phyloP scores from a whole-genome alignment of 2,888 invertebrate genomes.

The Drosophila suboccidentalis region DNA sequence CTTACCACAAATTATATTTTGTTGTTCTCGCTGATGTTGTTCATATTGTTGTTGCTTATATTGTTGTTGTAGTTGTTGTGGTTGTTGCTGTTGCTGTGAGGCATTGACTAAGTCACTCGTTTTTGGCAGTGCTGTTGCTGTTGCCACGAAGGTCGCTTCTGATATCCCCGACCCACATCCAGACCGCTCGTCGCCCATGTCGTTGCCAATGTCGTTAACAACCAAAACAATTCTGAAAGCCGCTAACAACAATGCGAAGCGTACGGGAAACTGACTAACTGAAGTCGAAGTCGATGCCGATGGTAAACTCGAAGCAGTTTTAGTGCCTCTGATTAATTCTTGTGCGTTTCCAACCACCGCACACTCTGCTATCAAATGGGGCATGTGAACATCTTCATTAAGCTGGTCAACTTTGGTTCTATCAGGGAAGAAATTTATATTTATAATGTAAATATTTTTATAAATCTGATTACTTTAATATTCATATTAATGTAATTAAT shows the following conservation, averaged over 20 bases:
- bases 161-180: constrained; percentile 28
- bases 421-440: neutral
- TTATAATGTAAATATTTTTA: too few species aligned
- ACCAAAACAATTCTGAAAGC: constrained; percentile 52
- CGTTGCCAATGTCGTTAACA: constrained; percentile 62
- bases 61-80: constrained; percentile 5
- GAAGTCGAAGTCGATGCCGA: constrained; percentile 28
- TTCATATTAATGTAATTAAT: too few species aligned
- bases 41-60: constrained; percentile 26
- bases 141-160: constrained; percentile 16
- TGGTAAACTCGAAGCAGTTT: constrained; percentile 36
- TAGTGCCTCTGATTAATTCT: constrained; percentile 63
- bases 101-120: constrained; percentile 27
- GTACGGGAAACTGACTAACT: constrained; percentile 35
- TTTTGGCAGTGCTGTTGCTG: constrained; percentile 16
- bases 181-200: constrained; percentile 74
- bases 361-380: constrained; percentile 45
- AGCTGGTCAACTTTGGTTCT: constrained; percentile 2
- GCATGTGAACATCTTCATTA: constrained; percentile 1
- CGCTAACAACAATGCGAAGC: constrained; percentile 46
- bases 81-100: constrained; percentile 24
- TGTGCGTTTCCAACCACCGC: constrained; percentile 33
- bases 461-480: too few species aligned
- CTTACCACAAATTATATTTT: constrained; percentile 72
- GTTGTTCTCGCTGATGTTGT: constrained; percentile 44